A percentile compares a stretch with the other conserved stretches of the same genome.
Evolutionary conservation across 2,888 invertebrate genomes (phyloP).

Genomic region (Drosophila paramelanica): DNA sequence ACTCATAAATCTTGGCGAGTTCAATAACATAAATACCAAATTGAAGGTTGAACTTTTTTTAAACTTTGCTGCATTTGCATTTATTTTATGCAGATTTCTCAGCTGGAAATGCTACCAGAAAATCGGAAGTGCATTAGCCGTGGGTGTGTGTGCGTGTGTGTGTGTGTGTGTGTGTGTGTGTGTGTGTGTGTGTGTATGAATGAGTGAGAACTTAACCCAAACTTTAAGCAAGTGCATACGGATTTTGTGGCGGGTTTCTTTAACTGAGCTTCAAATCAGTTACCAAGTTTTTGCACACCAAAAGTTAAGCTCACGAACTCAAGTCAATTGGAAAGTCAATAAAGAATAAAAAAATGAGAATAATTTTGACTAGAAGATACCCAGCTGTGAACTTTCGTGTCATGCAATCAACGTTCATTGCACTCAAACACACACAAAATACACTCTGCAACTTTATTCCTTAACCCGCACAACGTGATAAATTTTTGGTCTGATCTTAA

Average conservation of each 20-base stretch:
- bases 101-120: constrained; percentile 29
- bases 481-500: no score
- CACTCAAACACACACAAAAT: no score
- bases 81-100: constrained; percentile 41
- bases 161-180: neutral
- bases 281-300: constrained; percentile 14
- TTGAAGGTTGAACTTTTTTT: constrained; percentile 59
- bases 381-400: no score
- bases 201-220: constrained; percentile 16
- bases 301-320: constrained; percentile 1
- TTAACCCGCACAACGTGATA: no score
- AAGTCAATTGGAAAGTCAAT: constrained; percentile 8
- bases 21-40: constrained; percentile 78
- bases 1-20: constrained; percentile 74
- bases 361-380: neutral
- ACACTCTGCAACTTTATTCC: no score
- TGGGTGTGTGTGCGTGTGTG: constrained; percentile 2
- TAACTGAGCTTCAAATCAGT: constrained; percentile 9
- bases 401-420: no score
- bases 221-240: constrained; percentile 25
- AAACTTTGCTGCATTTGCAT: constrained; percentile 53
- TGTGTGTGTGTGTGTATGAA: constrained; percentile 4
- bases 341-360: neutral
- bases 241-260: constrained; percentile 13
- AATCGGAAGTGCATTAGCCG: constrained; percentile 72